phyloP scores from a whole-genome alignment of 2,113 vertebrate species.

The Melanerpes formicivorus region DNA sequence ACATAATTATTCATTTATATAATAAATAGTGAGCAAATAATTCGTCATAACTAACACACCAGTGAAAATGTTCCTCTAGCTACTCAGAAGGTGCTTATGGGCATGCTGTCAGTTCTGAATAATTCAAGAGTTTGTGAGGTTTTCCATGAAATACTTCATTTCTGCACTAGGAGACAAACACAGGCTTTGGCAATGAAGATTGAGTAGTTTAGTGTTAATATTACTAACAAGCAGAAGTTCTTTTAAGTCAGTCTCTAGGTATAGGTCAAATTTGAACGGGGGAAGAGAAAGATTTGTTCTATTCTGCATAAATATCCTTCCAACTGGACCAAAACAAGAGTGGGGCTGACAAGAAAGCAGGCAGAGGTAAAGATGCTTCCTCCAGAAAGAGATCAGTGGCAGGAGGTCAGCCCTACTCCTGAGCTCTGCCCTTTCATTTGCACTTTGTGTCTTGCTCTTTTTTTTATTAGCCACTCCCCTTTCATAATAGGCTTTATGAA shows the following conservation, averaged over 20 bases:
- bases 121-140: not conserved
- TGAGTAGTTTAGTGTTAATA: not conserved
- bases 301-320: not conserved
- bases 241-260: not conserved
- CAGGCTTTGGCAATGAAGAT: not conserved
- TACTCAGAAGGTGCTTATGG: not conserved
- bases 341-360: not conserved
- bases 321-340: not conserved
- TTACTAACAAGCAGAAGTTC: not conserved
- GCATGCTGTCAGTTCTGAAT: not conserved
- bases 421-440: not conserved
- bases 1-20: not conserved
- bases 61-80: not conserved
- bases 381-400: not conserved
- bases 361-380: not conserved
- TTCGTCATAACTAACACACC: not conserved
- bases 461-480: not conserved
- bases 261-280: not conserved
- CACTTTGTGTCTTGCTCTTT: not conserved
- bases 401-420: not conserved
- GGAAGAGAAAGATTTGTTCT: not conserved
- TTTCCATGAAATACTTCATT: not conserved
- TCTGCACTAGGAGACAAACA: not conserved
- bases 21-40: not conserved
- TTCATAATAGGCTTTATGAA: not conserved